phyloP scores from a whole-genome alignment of 2,797 vertebrate species.

The Brachyalestes nurse region DNA sequence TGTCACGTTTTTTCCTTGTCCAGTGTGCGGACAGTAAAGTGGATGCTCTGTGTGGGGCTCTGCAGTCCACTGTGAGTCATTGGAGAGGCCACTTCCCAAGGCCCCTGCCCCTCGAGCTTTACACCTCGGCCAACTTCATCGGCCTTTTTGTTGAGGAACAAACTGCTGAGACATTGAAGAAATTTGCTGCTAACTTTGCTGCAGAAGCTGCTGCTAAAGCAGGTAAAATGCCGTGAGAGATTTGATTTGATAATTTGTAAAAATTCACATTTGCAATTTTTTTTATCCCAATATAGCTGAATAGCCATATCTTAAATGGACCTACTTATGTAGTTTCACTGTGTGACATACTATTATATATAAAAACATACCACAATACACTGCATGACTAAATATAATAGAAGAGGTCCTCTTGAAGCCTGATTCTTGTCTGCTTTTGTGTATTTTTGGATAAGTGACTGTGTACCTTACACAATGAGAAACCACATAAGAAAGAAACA shows the following conservation, averaged over 20 bases:
- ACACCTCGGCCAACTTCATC: slow-evolving; percentile 94
- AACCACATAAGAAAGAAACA: no score
- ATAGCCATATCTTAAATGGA: no score
- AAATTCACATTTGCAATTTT: neutral
- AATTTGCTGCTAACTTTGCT: slow-evolving; percentile 92
- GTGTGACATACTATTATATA: no score
- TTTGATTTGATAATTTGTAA: neutral
- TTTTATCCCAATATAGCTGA: no score
- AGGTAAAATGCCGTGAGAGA: slow-evolving; percentile 72
- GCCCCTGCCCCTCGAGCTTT: slow-evolving; percentile 92
- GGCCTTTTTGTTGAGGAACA: slow-evolving; percentile 97
- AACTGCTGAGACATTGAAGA: slow-evolving; percentile 91
- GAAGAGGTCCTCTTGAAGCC: no score
- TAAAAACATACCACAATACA: no score
- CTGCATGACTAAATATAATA: no score
- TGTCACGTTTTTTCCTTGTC: neutral
- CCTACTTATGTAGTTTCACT: no score
- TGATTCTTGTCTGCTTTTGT: no score
- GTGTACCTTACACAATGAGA: no score
- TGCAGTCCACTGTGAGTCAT: slow-evolving; percentile 86
- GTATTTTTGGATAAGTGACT: no score
- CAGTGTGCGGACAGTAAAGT: slow-evolving; percentile 95
- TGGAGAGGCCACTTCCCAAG: slow-evolving; percentile 91
- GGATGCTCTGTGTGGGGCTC: slow-evolving; percentile 86
- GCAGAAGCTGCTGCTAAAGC: slow-evolving; percentile 89